Evolutionary conservation across 2,113 vertebrate genomes (phyloP), one percentile per base, ranked within the genome.

Genomic region (Anhinga anhinga): DNA sequence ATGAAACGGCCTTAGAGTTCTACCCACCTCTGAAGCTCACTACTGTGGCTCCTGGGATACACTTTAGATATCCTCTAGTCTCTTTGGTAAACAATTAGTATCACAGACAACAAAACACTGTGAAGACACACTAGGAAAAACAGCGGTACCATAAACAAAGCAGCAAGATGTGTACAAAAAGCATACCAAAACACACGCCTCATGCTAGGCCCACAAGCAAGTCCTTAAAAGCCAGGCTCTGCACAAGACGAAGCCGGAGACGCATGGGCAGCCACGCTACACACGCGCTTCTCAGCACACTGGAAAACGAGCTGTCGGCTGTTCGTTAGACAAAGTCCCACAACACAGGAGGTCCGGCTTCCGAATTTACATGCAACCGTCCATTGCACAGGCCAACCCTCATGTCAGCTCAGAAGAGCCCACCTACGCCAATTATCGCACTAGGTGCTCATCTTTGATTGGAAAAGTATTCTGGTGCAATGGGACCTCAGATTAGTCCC

Each of bases 281-380:
- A 8, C 10, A 2, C 29, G 4, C 0, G 2, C 56, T 44, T 40
- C 30, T 45, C 44, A 27, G 3, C 6, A 9, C 22, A 2, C 55
- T 5, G 7, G 2, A 9, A 2, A 10, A 11, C 5, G 1, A 15
- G 3, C 5, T 11, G 17, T 4, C 20, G 90, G 81, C 23, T 62
- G 21, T 14, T 27, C 16, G 30, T 32, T 6, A 34, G 30, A 40
- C 38, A 3, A 32, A 40, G 40, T 15, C 47, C 15, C 25, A n/a
- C 32, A 16, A 4, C 5, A 8, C 0, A 27, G 61, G 29, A 52
- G 44, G 44, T 14, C 32, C 16, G 29, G 27, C 49, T 42, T 30
- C 77, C 61, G 26, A 29, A 49, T 4, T 7, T 2, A 30, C 27
- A 13, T 58, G 55, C 56, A 42, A 7, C 5, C 55, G 23, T 7